Evolutionary conservation across 2,888 invertebrate genomes (phyloP).

Genomic region (Ormyrus rosae): DNA sequence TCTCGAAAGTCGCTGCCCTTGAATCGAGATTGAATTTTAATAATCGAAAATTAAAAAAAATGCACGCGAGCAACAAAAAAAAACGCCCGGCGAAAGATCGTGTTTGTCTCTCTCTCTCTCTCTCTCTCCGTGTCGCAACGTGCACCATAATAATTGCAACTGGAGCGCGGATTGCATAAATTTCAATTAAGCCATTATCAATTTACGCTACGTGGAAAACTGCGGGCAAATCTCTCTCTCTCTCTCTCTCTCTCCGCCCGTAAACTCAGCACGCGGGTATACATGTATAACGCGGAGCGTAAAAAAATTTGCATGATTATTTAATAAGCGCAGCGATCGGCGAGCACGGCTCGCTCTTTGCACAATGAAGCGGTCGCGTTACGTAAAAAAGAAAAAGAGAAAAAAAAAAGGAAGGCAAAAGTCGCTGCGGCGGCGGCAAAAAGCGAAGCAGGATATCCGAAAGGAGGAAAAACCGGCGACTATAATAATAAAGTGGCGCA

Average conservation of each 20-base stretch:
- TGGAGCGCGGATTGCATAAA: background rate
- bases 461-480: slow-evolving; percentile 15
- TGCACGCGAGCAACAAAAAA: background rate
- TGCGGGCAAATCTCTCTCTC: background rate
- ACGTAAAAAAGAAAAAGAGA: background rate
- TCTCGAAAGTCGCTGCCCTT: no score
- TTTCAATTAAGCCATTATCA: slow-evolving; percentile 10
- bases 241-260: background rate
- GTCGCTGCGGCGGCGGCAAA: background rate
- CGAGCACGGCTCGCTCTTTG: background rate
- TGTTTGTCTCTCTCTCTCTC: no score
- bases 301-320: slow-evolving; percentile 38
- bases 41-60: background rate
- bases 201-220: background rate
- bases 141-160: background rate
- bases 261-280: background rate
- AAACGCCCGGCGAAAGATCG: no score
- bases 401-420: background rate
- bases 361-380: slow-evolving; percentile 23
- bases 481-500: slow-evolving; percentile 22
- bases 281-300: background rate
- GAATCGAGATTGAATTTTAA: background rate
- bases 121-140: background rate
- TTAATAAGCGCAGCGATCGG: background rate
- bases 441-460: slow-evolving; percentile 31